A percentile compares a stretch with the other conserved stretches of the same genome.
Evolutionary conservation across 2,888 invertebrate species (phyloP).

Genomic region (Fragum whitleyi): DNA sequence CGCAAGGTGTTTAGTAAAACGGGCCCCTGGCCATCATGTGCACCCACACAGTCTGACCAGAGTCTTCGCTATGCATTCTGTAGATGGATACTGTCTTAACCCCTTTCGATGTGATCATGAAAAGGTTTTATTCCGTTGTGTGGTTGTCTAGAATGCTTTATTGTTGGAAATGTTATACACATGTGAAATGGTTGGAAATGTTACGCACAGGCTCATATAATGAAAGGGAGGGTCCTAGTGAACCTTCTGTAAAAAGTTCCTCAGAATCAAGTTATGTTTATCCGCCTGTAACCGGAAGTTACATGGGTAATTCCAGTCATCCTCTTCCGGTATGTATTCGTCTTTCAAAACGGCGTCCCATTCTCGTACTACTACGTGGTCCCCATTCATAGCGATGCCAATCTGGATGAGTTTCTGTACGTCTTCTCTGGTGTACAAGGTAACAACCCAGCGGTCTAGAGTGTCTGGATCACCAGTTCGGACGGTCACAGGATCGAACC

Average conservation of each 20-base stretch:
- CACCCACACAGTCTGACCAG: too few relatives aligned
- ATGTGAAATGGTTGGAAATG: too few relatives aligned
- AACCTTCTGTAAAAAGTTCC: conserved; percentile 41
- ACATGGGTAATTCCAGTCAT: conserved; percentile 36
- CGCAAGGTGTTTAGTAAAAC: too few relatives aligned
- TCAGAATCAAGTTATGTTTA: conserved; percentile 40
- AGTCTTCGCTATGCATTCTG: too few relatives aligned
- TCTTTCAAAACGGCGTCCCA: conserved; percentile 51
- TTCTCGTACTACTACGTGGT: conserved; percentile 42
- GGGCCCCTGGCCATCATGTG: too few relatives aligned
- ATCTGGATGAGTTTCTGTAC: conserved; percentile 36
- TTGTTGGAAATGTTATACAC: too few relatives aligned
- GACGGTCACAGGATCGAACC: conserved; percentile 55
- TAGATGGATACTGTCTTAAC: too few relatives aligned
- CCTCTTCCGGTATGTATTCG: conserved; percentile 37
- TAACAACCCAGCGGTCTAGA: conserved; percentile 59
- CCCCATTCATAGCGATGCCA: conserved; percentile 46
- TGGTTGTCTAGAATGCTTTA: too few relatives aligned
- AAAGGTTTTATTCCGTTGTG: too few relatives aligned
- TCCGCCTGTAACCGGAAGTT: conserved; percentile 32
- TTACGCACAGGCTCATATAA: too few relatives aligned
- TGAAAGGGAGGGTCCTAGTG: too few relatives aligned
- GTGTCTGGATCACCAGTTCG: conserved; percentile 28
- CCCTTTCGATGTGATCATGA: too few relatives aligned
- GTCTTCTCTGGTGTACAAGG: conserved; percentile 28